phyloP scores from a whole-genome alignment of 1,140 invertebrate genomes.

The Batillaria attramentaria region DNA sequence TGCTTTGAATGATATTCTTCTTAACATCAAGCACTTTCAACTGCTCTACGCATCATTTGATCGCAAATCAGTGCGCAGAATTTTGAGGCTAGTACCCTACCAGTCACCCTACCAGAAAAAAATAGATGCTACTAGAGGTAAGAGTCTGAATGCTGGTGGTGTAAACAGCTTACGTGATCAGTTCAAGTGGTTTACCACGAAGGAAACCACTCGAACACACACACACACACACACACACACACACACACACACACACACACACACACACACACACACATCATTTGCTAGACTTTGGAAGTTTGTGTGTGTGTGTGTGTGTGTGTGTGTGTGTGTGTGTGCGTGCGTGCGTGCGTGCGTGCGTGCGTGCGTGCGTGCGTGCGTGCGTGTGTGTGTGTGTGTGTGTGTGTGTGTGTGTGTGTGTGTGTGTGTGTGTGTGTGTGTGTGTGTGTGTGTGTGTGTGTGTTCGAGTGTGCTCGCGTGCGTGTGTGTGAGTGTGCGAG shows the following conservation, averaged over 20 bases:
- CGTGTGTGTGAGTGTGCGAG: not conserved
- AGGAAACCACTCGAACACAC: not conserved
- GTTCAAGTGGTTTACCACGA: no score
- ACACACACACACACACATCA: not conserved
- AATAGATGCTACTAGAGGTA: no score
- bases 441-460: not conserved
- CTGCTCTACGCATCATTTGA: no score
- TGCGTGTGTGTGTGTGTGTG: not conserved
- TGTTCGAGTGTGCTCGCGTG: not conserved
- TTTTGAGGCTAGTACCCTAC: no score
- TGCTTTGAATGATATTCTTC: no score
- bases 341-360: constrained; percentile 1
- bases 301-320: constrained; percentile 14
- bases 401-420: not conserved
- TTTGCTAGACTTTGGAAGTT: not conserved
- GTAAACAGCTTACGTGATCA: no score
- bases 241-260: not conserved
- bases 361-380: constrained; percentile 2
- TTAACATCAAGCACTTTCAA: no score
- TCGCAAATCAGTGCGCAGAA: no score
- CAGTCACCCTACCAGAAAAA: no score
- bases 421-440: not conserved
- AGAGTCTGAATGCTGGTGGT: no score
- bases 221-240: not conserved
- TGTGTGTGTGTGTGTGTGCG: constrained; percentile 1